Conservation (phyloP, 1,140 invertebrate genomes). For the Bacillus rossius region DNA sequence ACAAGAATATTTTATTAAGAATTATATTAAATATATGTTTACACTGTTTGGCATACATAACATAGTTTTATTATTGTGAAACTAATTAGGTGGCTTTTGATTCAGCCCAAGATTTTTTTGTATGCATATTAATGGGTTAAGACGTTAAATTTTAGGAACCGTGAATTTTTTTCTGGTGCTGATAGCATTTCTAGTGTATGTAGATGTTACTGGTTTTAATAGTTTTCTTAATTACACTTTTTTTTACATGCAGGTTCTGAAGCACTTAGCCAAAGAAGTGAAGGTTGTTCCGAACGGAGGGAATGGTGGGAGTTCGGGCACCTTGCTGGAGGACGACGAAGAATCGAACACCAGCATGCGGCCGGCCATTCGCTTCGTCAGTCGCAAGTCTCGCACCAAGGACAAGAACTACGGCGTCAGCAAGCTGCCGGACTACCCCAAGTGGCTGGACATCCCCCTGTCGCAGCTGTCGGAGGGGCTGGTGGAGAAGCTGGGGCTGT, state of each 20-base stretch:
- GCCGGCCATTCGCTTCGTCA: constrained; percentile 1
- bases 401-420: neutral
- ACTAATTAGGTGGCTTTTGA: too few species aligned
- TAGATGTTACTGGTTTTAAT: too few species aligned
- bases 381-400: neutral
- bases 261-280: constrained; percentile 79
- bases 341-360: neutral
- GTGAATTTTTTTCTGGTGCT: too few species aligned
- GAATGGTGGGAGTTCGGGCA: neutral
- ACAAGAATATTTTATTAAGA: too few species aligned
- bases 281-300: constrained; percentile 42
- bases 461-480: constrained; percentile 40
- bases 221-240: too few species aligned
- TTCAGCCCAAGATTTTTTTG: too few species aligned
- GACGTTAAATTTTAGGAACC: too few species aligned
- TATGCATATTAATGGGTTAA: too few species aligned
- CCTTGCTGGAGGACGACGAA: neutral
- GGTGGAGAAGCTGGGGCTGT: constrained; percentile 58
- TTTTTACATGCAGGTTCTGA: constrained; percentile 71
- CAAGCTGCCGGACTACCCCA: constrained; percentile 30
- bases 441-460: constrained; percentile 36
- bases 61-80: too few species aligned
- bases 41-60: too few species aligned
- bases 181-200: too few species aligned
- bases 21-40: too few species aligned